Evolutionary conservation across 2,888 invertebrate species (phyloP).

Genomic region (Thalpophila matura): DNA sequence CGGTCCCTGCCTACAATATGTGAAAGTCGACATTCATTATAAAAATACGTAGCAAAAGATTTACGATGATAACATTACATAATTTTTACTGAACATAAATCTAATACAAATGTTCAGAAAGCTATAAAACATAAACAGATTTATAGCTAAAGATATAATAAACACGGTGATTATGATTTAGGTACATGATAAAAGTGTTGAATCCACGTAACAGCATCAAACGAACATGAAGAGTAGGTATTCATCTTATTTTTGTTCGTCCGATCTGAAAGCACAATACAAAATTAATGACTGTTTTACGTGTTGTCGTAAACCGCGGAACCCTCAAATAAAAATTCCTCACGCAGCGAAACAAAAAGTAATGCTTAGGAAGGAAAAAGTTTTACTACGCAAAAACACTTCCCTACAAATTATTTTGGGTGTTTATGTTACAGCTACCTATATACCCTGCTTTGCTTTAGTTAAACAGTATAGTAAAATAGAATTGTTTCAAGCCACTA

Average conservation of each 20-base stretch:
- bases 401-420: constrained; percentile 35
- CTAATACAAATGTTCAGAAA: constrained; percentile 50
- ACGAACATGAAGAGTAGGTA: constrained; percentile 60
- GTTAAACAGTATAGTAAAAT: constrained; percentile 1
- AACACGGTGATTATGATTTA: constrained; percentile 47
- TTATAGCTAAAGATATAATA: constrained; percentile 37
- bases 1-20: neutral
- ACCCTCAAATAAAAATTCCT: constrained; percentile 73
- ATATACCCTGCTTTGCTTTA: neutral
- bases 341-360: constrained; percentile 65
- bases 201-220: constrained; percentile 39
- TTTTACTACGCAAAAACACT: constrained; percentile 60
- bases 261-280: constrained; percentile 71
- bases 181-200: constrained; percentile 40
- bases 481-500: neutral
- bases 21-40: neutral
- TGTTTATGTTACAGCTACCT: constrained; percentile 24
- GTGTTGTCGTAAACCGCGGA: constrained; percentile 74
- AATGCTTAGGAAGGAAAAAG: constrained; percentile 61
- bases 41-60: constrained; percentile 18
- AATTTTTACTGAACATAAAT: constrained; percentile 31
- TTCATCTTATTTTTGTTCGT: constrained; percentile 68
- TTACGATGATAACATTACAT: constrained; percentile 20
- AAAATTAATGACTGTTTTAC: constrained; percentile 80
- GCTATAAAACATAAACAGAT: constrained; percentile 59